A percentile compares a stretch with the other conserved stretches of the same genome.
Evolutionary conservation across 2,888 invertebrate species (phyloP).

Genomic region (Ariolimax columbianus): DNA sequence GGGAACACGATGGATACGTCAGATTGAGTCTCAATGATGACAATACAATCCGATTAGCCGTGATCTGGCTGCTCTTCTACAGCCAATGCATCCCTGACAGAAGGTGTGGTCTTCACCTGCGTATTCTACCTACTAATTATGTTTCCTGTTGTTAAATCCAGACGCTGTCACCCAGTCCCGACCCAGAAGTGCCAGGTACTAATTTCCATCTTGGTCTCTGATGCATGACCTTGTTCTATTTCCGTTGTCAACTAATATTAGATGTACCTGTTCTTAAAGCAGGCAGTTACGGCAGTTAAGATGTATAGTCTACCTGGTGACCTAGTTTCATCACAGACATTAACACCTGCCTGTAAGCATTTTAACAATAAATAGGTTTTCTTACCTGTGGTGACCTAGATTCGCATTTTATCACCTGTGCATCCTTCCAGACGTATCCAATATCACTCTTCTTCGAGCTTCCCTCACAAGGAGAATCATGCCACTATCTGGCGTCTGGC

Average conservation of each 20-base stretch:
- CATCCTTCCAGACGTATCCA: neutral
- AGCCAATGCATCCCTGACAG: no score
- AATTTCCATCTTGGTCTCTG: no score
- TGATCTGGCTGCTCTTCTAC: no score
- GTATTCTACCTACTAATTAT: no score
- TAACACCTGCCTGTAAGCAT: neutral
- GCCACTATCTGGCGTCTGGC: neutral
- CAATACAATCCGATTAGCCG: no score
- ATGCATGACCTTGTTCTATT: neutral
- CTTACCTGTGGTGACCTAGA: constrained; percentile 24
- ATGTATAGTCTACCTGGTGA: neutral
- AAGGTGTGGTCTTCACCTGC: no score
- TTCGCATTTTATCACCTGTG: constrained; percentile 18
- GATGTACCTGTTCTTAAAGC: neutral
- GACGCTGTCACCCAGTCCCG: no score
- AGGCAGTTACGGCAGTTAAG: neutral
- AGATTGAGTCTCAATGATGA: no score
- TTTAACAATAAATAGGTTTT: no score
- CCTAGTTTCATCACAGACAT: neutral
- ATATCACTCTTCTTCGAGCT: neutral
- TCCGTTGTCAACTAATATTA: neutral
- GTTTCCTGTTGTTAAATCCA: no score
- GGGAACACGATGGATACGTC: no score
- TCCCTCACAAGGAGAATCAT: neutral
- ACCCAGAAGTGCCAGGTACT: no score